phyloP scores from a whole-genome alignment of 2,888 invertebrate genomes.

The Volucella inflata region DNA sequence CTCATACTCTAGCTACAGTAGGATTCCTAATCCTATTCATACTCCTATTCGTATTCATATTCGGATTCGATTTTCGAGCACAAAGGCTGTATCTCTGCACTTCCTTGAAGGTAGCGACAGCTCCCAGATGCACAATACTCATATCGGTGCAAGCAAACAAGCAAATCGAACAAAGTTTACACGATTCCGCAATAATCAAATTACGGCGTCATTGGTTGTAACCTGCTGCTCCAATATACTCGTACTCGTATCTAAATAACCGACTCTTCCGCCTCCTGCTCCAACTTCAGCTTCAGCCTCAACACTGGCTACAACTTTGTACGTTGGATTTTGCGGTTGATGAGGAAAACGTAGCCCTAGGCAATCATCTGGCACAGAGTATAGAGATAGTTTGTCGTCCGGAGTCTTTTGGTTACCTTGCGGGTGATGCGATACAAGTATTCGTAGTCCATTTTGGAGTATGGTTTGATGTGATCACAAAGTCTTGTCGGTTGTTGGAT shows the following conservation, averaged over 20 bases:
- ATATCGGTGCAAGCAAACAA: slow-evolving; percentile 1
- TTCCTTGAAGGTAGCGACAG: slow-evolving; percentile 38
- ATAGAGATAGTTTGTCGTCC: slow-evolving; percentile 43
- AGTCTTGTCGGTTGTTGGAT: not conserved
- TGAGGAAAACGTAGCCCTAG: slow-evolving; percentile 41
- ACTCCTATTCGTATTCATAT: no score
- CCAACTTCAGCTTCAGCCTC: not conserved
- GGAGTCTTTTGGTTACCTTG: slow-evolving; percentile 33
- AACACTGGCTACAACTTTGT: not conserved
- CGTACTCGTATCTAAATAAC: slow-evolving; percentile 1
- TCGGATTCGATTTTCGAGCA: not conserved
- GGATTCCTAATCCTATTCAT: no score
- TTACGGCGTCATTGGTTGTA: slow-evolving; percentile 54
- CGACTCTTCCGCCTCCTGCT: slow-evolving; percentile 16
- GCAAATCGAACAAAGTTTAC: slow-evolving; percentile 48
- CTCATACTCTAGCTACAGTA: no score
- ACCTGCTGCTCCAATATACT: slow-evolving; percentile 46
- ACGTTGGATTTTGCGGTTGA: slow-evolving; percentile 51
- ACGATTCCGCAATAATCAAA: slow-evolving; percentile 62
- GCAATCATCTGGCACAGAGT: slow-evolving; percentile 28
- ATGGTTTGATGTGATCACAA: slow-evolving; percentile 30
- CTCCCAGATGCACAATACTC: not conserved
- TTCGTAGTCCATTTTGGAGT: slow-evolving; percentile 4
- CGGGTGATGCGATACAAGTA: not conserved
- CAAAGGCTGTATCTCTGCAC: slow-evolving; percentile 17